phyloP scores from a whole-genome alignment of 2,888 invertebrate species.

The Adelphocoris suturalis region DNA sequence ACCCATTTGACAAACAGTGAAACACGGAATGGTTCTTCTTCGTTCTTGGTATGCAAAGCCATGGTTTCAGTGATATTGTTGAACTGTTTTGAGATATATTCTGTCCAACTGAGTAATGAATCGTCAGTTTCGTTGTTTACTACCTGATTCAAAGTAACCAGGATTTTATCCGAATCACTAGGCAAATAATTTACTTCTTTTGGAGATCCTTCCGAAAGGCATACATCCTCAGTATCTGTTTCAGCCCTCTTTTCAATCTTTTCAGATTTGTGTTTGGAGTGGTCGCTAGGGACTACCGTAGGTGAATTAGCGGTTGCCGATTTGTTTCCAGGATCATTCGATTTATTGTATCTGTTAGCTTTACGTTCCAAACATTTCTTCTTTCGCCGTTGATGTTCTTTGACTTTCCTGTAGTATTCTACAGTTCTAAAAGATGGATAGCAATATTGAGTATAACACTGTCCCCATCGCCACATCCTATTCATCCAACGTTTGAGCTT shows the following conservation, averaged over 20 bases:
- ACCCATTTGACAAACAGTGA: slow-evolving; percentile 43
- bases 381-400: slow-evolving; percentile 18
- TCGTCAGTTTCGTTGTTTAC: not conserved
- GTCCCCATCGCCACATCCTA: not conserved
- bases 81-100: not conserved
- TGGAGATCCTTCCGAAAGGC: not conserved
- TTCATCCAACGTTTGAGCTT: slow-evolving; percentile 19
- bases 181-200: not conserved
- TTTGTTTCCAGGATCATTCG: not conserved
- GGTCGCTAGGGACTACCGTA: not conserved
- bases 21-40: not conserved
- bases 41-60: not conserved
- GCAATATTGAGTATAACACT: slow-evolving; percentile 55
- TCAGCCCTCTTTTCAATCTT: not conserved
- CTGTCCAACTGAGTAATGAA: not conserved
- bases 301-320: not conserved
- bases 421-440: slow-evolving; percentile 49
- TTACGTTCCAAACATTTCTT: not conserved
- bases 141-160: not conserved
- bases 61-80: not conserved
- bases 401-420: slow-evolving; percentile 56
- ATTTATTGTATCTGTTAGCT: not conserved
- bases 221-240: not conserved
- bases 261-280: not conserved
- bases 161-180: not conserved